Percentiles rank a stretch among this genome's conserved stretches.
These are phyloP conservation scores for Ptilodon capucinus DNA, from an alignment of 2,888 invertebrate genomes.

Conservation along the genomic window DNA sequence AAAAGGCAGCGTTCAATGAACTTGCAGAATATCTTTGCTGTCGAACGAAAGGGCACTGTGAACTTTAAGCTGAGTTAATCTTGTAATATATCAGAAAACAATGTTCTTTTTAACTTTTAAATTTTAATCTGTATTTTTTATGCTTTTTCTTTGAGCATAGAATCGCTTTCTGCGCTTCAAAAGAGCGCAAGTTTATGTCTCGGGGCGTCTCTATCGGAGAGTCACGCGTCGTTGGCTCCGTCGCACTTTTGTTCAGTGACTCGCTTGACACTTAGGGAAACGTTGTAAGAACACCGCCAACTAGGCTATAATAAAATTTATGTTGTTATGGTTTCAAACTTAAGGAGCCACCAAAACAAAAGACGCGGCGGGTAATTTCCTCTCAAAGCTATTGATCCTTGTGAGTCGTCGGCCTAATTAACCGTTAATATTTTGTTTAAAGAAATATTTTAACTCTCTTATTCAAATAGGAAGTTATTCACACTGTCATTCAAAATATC, in stretches of 20 bases:
- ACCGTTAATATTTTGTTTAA: too few species aligned
- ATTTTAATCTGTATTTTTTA: conserved; percentile 17
- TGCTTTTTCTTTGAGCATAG: conserved; percentile 8
- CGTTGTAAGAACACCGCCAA: conserved; percentile 32
- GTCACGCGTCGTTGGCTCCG: conserved; percentile 60
- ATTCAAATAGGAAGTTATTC: too few species aligned
- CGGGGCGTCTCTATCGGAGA: conserved; percentile 48
- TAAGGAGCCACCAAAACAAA: conserved; percentile 9
- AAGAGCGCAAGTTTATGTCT: conserved; percentile 28
- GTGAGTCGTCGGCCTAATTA: too few species aligned
- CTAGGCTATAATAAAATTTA: conserved; percentile 21
- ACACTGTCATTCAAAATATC: too few species aligned
- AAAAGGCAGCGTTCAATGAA: conserved; percentile 17
- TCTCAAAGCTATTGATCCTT: too few species aligned
- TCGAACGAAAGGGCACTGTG: conserved; percentile 27
- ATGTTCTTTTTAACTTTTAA: conserved; percentile 16
- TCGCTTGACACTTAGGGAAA: conserved; percentile 41
- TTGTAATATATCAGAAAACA: conserved; percentile 14
- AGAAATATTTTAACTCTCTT: too few species aligned
- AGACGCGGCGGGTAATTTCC: too few species aligned
- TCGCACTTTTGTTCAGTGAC: conserved; percentile 48
- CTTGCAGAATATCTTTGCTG: conserved; percentile 27
- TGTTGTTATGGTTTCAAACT: conserved; percentile 14
- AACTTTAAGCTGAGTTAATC: conserved; percentile 16
- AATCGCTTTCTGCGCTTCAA: conserved; percentile 23